These are phyloP conservation scores for Lutjanus erythropterus DNA, from an alignment of 2,113 vertebrate species.

Conservation along the genomic window DNA sequence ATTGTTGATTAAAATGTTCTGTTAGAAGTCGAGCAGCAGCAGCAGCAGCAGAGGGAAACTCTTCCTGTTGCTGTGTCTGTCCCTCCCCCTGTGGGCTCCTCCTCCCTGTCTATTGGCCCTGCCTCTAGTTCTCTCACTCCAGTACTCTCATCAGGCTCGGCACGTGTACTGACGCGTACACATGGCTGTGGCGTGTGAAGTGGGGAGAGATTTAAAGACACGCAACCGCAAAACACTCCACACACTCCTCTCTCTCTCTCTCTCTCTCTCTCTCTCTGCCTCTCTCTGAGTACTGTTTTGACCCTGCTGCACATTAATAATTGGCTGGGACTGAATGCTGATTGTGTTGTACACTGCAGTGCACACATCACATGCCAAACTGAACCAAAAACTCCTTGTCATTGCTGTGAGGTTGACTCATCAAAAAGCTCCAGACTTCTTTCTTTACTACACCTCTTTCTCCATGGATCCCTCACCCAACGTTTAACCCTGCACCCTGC, in stretches of 20 bases:
- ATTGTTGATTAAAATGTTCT: conserved; percentile 55
- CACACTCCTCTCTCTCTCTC: conserved; percentile 62
- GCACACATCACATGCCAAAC: conserved; percentile 65
- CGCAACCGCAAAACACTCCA: conserved; percentile 78
- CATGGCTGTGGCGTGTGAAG: conserved; percentile 86
- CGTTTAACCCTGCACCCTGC: conserved; percentile 5
- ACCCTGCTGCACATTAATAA: conserved; percentile 72
- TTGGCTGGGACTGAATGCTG: conserved; percentile 64
- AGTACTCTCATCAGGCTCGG: conserved; percentile 73
- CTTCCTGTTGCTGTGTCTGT: conserved; percentile 71
- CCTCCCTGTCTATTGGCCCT: conserved; percentile 62
- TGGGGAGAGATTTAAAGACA: conserved; percentile 87
- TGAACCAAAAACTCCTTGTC: conserved; percentile 48
- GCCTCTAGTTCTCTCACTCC: conserved; percentile 79
- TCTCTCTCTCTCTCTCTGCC: conserved; percentile 48
- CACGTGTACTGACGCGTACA: conserved; percentile 85
- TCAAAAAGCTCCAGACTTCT: conserved; percentile 35
- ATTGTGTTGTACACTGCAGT: conserved; percentile 57
- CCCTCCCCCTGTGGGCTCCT: conserved; percentile 58
- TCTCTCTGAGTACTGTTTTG: conserved; percentile 58
- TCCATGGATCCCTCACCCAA: not conserved
- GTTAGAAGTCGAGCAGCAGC: conserved; percentile 68
- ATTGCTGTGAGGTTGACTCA: conserved; percentile 57
- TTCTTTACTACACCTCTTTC: conserved; percentile 11
- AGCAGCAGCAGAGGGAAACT: conserved; percentile 65